Base-by-base conservation (phyloP, 2,888 invertebrate species). In the Xestia xanthographa region DNA sequence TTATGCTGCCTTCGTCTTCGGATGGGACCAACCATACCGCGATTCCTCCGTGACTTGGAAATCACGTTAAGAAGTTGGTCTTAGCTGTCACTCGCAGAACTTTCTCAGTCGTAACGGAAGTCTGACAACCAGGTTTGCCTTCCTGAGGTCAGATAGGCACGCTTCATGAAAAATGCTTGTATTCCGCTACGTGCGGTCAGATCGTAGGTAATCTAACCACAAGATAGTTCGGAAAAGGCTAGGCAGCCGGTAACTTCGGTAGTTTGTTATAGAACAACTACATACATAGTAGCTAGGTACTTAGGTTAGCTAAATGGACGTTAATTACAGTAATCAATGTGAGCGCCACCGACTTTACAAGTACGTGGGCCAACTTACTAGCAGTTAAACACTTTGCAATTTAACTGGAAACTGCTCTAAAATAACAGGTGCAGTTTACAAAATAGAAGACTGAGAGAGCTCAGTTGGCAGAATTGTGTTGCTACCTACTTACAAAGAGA, bases 301-400 rank as follows among this genome's bases (percentile, higher is more conserved):
- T n/a, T 29, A 29, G 50, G 22, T n/a, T 14, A 63, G 41, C 34
- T 41, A 26, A 41, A n/a, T 48, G 12, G 9, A 60, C 11, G 17
- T 50, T 48, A 65, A 66, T 29, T 58, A 77, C 29, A 14, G 41
- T 66, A 26, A 65, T 77, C 56, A 75, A 48, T n/a, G 38, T 41
- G 20, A 77, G 12, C 34, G 8, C 26, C 3, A 34, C 41, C 26
- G 11, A 34, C 5, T 29, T 26, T 17, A 17, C 20, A 75, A 53
- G 29, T 53, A 22, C 41, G 58, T 56, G n/a, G 20, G 14, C 14
- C 3, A 66, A 58, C 58, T 58, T 58, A 58, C 1, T 29, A 8
- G 29, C 66, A 34, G 53, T 66, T 66, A 5, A 48, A 41, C 41
- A 11, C 29, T 62, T 53, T 53, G 20, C 38, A 34, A 62, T 63